These are phyloP conservation scores for Caerostris extrusa DNA, from an alignment of 1,140 invertebrate genomes.

Conservation along the genomic window DNA sequence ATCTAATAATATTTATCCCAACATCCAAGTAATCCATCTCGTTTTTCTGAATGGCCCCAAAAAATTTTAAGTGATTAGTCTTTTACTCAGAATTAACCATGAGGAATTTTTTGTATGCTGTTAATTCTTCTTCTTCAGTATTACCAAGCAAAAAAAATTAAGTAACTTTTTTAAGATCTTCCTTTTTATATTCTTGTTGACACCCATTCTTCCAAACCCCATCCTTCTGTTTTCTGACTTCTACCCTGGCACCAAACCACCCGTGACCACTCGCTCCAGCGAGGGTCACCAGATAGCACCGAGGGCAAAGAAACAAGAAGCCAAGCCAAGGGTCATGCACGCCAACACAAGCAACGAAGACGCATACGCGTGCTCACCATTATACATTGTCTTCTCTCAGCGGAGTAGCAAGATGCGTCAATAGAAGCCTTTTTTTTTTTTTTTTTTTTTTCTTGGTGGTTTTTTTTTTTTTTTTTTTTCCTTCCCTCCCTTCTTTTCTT, in stretches of 20 bases:
- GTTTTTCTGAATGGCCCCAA: too few species aligned
- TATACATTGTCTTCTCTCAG: constrained; percentile 50
- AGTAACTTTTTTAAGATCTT: too few species aligned
- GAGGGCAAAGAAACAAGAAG: not conserved
- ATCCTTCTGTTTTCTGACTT: not conserved
- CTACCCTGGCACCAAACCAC: not conserved
- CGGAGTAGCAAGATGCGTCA: not conserved
- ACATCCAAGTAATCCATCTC: too few species aligned
- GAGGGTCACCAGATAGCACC: not conserved
- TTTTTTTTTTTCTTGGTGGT: not conserved
- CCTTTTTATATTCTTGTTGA: not conserved
- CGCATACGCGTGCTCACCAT: constrained; percentile 51
- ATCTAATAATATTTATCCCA: too few species aligned
- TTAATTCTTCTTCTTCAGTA: too few species aligned
- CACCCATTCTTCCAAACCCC: not conserved
- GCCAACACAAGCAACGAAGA: not conserved
- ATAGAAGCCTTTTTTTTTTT: not conserved
- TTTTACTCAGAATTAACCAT: too few species aligned
- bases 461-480: too few species aligned
- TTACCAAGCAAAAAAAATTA: too few species aligned
- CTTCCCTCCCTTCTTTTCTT: constrained; percentile 19
- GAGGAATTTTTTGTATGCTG: too few species aligned
- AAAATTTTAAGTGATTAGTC: too few species aligned
- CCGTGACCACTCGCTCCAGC: not conserved
- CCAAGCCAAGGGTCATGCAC: not conserved